These are phyloP conservation scores for Solea senegalensis DNA, from an alignment of 2,113 vertebrate species.

Conservation along the genomic window DNA sequence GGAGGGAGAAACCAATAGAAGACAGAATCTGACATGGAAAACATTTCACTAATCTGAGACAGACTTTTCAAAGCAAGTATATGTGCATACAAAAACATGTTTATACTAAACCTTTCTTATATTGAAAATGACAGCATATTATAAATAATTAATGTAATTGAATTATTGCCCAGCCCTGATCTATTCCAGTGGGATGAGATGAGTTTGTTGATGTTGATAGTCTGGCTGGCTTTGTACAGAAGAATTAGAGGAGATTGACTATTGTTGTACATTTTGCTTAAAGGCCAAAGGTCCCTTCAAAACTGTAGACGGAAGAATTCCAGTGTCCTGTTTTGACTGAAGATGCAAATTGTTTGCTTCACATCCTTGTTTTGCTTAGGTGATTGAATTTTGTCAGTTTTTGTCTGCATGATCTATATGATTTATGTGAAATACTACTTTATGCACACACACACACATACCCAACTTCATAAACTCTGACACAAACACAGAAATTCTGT, in stretches of 20 bases:
- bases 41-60: too few relatives aligned
- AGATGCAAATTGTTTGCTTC: conserved; percentile 31
- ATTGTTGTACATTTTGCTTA: conserved; percentile 17
- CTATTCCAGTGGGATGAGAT: conserved; percentile 39
- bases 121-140: too few relatives aligned
- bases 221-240: too few relatives aligned
- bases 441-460: conserved; percentile 13
- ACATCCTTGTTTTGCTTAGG: conserved; percentile 38
- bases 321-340: neutral
- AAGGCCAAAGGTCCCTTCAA: conserved; percentile 10
- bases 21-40: too few relatives aligned
- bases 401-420: conserved; percentile 56
- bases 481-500: conserved; percentile 9
- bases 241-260: neutral
- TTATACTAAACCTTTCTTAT: too few relatives aligned
- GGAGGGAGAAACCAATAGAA: too few relatives aligned
- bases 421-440: conserved; percentile 48
- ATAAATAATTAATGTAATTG: too few relatives aligned
- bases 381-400: conserved; percentile 51
- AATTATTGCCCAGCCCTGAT: neutral
- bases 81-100: too few relatives aligned
- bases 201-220: neutral
- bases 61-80: too few relatives aligned
- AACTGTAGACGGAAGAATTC: conserved; percentile 32
- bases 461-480: conserved; percentile 41